Base-by-base conservation (phyloP, 2,113 vertebrate species). In the Pterocles orientalis region DNA sequence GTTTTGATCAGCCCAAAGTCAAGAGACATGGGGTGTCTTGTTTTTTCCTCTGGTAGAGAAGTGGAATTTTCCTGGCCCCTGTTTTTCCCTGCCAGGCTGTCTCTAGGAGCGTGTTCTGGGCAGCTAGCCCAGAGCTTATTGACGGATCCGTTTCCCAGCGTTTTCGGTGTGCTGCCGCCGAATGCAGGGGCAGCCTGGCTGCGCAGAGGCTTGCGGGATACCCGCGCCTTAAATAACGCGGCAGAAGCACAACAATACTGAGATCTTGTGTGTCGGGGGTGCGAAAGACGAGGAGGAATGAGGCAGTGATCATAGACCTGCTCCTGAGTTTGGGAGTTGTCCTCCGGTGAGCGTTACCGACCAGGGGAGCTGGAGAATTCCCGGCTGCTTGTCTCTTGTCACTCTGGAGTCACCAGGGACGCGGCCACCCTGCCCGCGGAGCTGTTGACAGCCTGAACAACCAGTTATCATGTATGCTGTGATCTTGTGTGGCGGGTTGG, bases 221-320 rank as follows among this genome's bases (percentile, higher is more conserved):
- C 12, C 1, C 1, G 18, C 36, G 24, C 34, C 54, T 45, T 51
- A 31, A 78, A 56, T 29, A 17, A 9, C 2, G 33, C 12, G 62
- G 5, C 58, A 26, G 23, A 36, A 61, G 53, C 3, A 16, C 39
- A 18, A 6, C 8, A 1, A 1, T 1, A 5, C 28, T 4, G 57
- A 45, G 39, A 6, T 12, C 20, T 45, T 3, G 14, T 25, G 1
- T 26, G 64, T 11, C 23, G 36, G 78, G 47, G 56, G 50, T 45
- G 41, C 0, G 2, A 26, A 41, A 26, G 62, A 33, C 10, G 41
- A 56, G 61, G 61, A 61, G 54, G 43, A 45, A 13, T 0, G 34
- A 36, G 78, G 4, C 19, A 2, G 48, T 3, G 15, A 29, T 16
- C 29, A 1, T 4, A 7, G 24, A 5, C n/a, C 14, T 0, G 3